Base-by-base conservation (phyloP, 2,797 vertebrate species). In the Lagodon rhomboides region DNA sequence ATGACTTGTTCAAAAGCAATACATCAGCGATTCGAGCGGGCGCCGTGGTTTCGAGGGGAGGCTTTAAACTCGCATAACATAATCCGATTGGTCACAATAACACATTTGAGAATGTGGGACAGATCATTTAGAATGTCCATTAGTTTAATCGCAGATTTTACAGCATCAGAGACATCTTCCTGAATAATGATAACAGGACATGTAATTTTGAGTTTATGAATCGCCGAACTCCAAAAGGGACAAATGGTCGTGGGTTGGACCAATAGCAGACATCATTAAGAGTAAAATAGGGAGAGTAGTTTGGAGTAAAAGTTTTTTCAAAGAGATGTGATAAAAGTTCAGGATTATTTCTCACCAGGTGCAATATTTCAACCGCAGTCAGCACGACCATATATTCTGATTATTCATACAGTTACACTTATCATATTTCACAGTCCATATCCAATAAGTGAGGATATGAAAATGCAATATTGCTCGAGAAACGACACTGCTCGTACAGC, bases 381-480 rank as follows among this genome's bases (percentile, higher is more conserved):
- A 41, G 41, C 17, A 13, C 15, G 54, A 55, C 63, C 41, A 73
- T 72, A 46, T 53, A 55, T 75, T 77, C 58, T 46, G 49, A 77
- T 82, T 62, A 53, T 69, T 79, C 49, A n/a, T 73, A 53, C 41
- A 72, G 69, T 66, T 77, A 49, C 17, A 60, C 30, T 71, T 68
- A 68, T 67, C 73, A 71, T 65, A 59, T 60, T 77, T 68, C 55
- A 73, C 23, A 77, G 61, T 68, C 61, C 17, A 50, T 80, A 62
- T 69, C 63, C 46, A 75, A 51, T 80, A 75, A 80, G 68, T 51
- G 44, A 16, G n/a, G 22, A 34, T 68, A 44, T 68, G 34, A 44
- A 85, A 85, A 74, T 82, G 43, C 23, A 73, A 80, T 80, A 72
- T 56, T 54, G 69, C 41, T 27, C 65, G 68, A 77, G 65, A 61